Evolutionary conservation across 2,113 vertebrate genomes (phyloP), one percentile per base, ranked within the genome.

Genomic region (Urocolius indicus): DNA sequence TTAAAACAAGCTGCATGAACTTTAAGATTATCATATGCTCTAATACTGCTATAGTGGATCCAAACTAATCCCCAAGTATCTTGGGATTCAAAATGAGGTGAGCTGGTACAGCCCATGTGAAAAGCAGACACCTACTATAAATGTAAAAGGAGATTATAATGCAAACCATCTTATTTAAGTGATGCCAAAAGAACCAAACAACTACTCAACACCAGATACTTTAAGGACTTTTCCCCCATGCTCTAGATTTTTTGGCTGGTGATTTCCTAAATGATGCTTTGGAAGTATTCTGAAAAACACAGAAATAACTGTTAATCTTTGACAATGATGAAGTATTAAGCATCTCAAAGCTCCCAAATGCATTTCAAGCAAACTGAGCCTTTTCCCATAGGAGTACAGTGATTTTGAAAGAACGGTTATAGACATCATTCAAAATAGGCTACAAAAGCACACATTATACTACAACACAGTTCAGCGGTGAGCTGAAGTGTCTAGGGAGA

Each of bases 171-270:
- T 84, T 93, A 83, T 67, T 85, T 80, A 77, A 73, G 10, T 45
- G 34, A 51, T 87, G 43, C 29, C 67, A 88, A 34, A 90, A 80
- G 83, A 75, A 6, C 27, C 75, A 87, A 95, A 75, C 14, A 80
- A 46, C n/a, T 87, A 36, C 77, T 89, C 59, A 89, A 73, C n/a
- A 89, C 21, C n/a, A 69, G 63, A 87, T 78, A 89, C 90, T 95
- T 93, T 61, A 90, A 29, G 74, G 89, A 73, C 49, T 51, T 79
- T 94, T 94, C 79, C 29, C 62, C 67, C 38, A 69, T 62, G 58
- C 63, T 95, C 87, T 94, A 66, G 63, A 89, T 83, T 91, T 90
- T 95, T 94, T 89, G 79, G 83, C 90, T 80, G 32, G 75, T 90
- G 63, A 83, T 63, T 90, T 85, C 87, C 59, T 83, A 93, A 78